Evolutionary conservation across 2,113 vertebrate genomes (phyloP), one percentile per base, ranked within the genome.

Genomic region (Heloderma charlesbogerti): DNA sequence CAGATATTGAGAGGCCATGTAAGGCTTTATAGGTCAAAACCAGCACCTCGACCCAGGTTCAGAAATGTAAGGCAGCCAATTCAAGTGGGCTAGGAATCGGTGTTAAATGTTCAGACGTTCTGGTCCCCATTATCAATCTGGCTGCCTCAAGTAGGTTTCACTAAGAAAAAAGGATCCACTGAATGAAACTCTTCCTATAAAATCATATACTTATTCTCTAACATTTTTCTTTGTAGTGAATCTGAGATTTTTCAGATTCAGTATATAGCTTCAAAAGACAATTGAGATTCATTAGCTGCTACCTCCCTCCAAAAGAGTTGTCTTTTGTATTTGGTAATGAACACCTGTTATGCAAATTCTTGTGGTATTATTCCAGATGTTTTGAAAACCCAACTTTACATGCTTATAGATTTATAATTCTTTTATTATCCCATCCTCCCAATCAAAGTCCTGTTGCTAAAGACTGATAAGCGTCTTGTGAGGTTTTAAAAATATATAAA

Each of bases 371-470:
- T 63, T 40, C 3, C 12, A 67, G 43, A 78, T 87, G 3, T 69
- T 86, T 89, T 45, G 83, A 93, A 95, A 90, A 67, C 54, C 22
- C 67, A 51, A 78, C 16, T 86, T 69, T 20, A 84, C 1, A 57
- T 25, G 34, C 37, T 88, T 86, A 85, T 2, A 88, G 13, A 51
- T 80, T 48, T 83, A 63, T 66, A 22, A 9, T 37, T 84, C n/a
- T 51, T 51, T 51, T n/a, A 15, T 60, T 15, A 60, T 13, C 57
- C 57, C 16, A n/a, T n/a, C n/a, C n/a, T n/a, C n/a, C 60, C 10
- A 20, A 77, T 43, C 74, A 77, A 77, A 72, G 10, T 22, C 74
- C 40, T 43, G 3, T 27, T 45, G 18, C 48, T 80, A 16, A 80
- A 18, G 27, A 31, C 31, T 48, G 6, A 29, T 18, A 34, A 34